Base-by-base conservation (phyloP, 1,140 invertebrate species). In the Zaprionus davidi region DNA sequence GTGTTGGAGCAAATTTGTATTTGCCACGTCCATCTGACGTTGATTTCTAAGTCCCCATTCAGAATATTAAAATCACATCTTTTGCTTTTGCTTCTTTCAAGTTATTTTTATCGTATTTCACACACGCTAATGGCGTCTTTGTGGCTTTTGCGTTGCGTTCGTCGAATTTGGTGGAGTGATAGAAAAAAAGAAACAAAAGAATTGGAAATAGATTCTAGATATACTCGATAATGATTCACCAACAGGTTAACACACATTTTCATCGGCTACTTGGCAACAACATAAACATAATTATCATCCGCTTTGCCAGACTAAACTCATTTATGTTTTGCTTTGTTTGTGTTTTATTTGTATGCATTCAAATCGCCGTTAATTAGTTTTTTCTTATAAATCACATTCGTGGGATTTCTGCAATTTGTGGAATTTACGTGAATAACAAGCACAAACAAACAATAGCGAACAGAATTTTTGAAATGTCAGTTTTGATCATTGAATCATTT, bases 231-330 rank as follows among this genome's bases (percentile, higher is more conserved):
- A 49, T 88, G 84, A 88, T 79, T 88, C 84, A 88, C 59, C 22
- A 84, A 88, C 84, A 57, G 81, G 84, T 88, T 88, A 55, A 53
- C 1, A 69, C 17, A 55, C 13, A n/a, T 60, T 67, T 68, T 49
- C n/a, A 51, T 51, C 11, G 11, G 11, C 46, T 75, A 57, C 58
- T 78, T 64, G 69, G 55, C 81, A 84, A 83, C 62, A 74, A 71
- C 69, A 81, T 74, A 71, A 58, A 15, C 20, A 59, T 51, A 7
- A 49, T 22, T 28, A 36, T 31, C n/a, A 36, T 31, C 7, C 28
- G n/a, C 28, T 11, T 31, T 17, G 59, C 34, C 31, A 49, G 38
- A 64, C 60, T 71, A 49, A 44, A 13, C 55, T 75, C 31, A 62
- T 74, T 71, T 65, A 69, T 46, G 38, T 31, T 78, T 31, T 41